phyloP scores from a whole-genome alignment of 35 echinoderm and acorn worm species.

The Patiria miniata region DNA sequence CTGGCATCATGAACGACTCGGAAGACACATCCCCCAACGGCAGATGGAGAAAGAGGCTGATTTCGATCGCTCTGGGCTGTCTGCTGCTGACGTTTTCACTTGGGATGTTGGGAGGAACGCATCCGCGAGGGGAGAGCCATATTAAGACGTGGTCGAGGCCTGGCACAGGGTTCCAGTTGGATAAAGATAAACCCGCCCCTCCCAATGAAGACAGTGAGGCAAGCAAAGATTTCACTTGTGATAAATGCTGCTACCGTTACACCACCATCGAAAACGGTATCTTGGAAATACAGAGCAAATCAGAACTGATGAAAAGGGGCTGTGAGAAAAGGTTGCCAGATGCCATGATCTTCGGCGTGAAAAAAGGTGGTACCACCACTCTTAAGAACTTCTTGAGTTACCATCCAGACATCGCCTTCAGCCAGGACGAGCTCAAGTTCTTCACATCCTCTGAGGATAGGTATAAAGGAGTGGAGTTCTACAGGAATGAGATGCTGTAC shows the following conservation, averaged over 20 bases:
- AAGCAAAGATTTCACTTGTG: not conserved
- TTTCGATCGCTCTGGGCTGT: too few species aligned
- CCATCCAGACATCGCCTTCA: conserved; percentile 67
- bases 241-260: conserved; percentile 24
- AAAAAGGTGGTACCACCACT: conserved; percentile 72
- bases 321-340: conserved; percentile 46
- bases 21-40: too few species aligned
- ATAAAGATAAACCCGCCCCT: not conserved
- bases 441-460: conserved; percentile 5
- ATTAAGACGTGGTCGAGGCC: not conserved
- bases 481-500: conserved; percentile 35
- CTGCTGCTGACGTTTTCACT: too few species aligned
- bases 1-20: too few species aligned
- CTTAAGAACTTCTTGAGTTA: conserved; percentile 64
- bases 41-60: too few species aligned
- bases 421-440: conserved; percentile 49
- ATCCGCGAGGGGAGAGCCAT: too few species aligned
- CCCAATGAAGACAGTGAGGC: not conserved
- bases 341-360: conserved; percentile 54
- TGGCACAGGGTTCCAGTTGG: not conserved
- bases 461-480: conserved; percentile 2
- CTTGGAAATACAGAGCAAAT: not conserved
- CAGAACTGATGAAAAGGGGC: not conserved
- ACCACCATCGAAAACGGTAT: conserved; percentile 4
- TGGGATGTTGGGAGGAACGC: too few species aligned